Conservation (phyloP, 2,113 vertebrate species). For the Pitta sordida region DNA sequence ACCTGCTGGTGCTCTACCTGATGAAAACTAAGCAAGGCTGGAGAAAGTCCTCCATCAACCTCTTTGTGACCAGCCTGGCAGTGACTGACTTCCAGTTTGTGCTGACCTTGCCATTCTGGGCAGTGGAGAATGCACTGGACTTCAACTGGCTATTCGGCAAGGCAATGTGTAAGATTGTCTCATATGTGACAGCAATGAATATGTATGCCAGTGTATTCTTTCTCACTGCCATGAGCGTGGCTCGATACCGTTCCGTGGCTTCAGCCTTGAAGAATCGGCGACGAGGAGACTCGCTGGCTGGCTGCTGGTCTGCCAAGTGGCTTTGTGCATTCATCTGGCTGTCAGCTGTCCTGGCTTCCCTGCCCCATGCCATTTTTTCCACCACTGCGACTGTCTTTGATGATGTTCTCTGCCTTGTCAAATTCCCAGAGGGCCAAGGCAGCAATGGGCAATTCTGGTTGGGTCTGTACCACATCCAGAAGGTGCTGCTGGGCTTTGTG, state of each 20-base stretch:
- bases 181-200: constrained; percentile 90
- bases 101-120: constrained; percentile 94
- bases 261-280: constrained; percentile 82
- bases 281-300: background rate
- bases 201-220: constrained; percentile 99
- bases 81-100: constrained; percentile 96
- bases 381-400: constrained; percentile 83
- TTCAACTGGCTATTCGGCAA: constrained; percentile 93
- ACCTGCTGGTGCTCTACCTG: constrained; percentile 89
- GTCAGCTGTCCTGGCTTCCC: constrained; percentile 80
- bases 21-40: constrained; percentile 90
- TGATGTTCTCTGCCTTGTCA: constrained; percentile 90
- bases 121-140: constrained; percentile 92
- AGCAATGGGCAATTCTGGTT: constrained; percentile 87
- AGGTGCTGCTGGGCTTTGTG: constrained; percentile 89
- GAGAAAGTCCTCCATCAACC: constrained; percentile 92
- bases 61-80: constrained; percentile 91
- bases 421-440: constrained; percentile 80
- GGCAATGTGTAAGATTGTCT: constrained; percentile 94
- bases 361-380: constrained; percentile 91
- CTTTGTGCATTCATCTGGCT: constrained; percentile 83
- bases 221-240: constrained; percentile 94
- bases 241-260: constrained; percentile 87
- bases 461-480: constrained; percentile 91
- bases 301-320: constrained; percentile 76